phyloP scores from a whole-genome alignment of 1,140 invertebrate species.

The Musca vetustissima region DNA sequence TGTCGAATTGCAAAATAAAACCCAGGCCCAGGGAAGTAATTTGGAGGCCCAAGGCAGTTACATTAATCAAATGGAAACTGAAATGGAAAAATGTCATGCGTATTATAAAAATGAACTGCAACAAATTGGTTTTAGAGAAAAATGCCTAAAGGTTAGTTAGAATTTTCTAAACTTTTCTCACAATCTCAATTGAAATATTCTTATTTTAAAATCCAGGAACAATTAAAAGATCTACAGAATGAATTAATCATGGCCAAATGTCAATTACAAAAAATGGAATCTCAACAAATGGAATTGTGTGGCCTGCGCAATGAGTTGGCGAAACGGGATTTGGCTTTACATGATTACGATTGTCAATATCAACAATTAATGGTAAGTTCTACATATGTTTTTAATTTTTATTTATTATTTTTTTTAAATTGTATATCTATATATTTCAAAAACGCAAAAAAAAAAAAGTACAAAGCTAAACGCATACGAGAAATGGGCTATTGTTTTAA shows the following conservation, averaged over 20 bases:
- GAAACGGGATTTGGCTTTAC: constrained; percentile 39
- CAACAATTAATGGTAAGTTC: constrained; percentile 48
- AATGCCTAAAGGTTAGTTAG: constrained; percentile 36
- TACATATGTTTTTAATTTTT: no score
- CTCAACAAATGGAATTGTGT: constrained; percentile 37
- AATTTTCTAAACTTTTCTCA: not conserved
- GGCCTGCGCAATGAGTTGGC: constrained; percentile 40
- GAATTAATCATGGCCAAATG: constrained; percentile 32
- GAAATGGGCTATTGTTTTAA: constrained; percentile 41
- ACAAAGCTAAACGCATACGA: constrained; percentile 43
- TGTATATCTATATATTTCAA: no score
- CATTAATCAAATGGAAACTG: constrained; percentile 38
- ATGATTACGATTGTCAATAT: constrained; percentile 47
- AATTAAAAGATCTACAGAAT: constrained; percentile 40
- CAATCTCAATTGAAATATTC: constrained; percentile 11
- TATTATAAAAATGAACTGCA: constrained; percentile 44
- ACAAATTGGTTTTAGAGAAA: constrained; percentile 37
- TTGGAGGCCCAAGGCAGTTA: constrained; percentile 33
- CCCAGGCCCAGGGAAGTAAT: constrained; percentile 26
- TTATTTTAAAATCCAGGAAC: constrained; percentile 39
- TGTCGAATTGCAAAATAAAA: constrained; percentile 21
- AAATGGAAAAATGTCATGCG: constrained; percentile 44
- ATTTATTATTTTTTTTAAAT: no score
- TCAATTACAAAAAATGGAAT: constrained; percentile 31
- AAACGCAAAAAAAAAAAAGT: constrained; percentile 29